Evolutionary conservation across 2,888 invertebrate species (phyloP), one percentile per base, ranked within the genome.

Genomic region (Steinernema carpocapsae): DNA sequence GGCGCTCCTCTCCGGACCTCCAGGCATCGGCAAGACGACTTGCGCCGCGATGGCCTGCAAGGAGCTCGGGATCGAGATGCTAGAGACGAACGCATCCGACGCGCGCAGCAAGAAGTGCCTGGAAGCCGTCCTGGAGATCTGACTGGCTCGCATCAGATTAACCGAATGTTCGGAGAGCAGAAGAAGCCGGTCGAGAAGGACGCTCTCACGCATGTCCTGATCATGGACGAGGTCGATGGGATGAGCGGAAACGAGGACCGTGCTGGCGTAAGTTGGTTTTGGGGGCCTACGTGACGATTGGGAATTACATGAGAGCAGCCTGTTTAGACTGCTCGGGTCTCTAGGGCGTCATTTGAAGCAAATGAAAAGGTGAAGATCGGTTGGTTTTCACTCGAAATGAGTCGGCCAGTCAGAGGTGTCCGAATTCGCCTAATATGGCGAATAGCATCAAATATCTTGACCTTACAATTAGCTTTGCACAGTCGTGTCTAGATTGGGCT

Each of bases 211-310:
- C 94, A 95, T 87, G 94, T 94, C 17, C 89, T 99, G 7, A 91
- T 99, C n/a, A 99, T 99, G 99, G 99, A 99, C 87, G 99, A 99
- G 91, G 97, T 99, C 0, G 99, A 99, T 87, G 99, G 99, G 10
- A 99, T 99, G 97, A 94, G 96, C 0, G 97, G 97, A 1, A 99
- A 97, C 88, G 95, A 99, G 89, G 99, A 99, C 88, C 91, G 99
- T 83, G 97, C 97, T 26, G 99, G 99, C 52, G 91, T 99, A 24
- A 48, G 82, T 75, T 46, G 22, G 6, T 19, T 4, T 72, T n/a
- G n/a, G n/a, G n/a, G n/a, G n/a, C n/a, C n/a, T n/a, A n/a, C n/a
- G n/a, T n/a, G n/a, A n/a, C n/a, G n/a, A n/a, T n/a, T n/a, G n/a
- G n/a, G n/a, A n/a, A n/a, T n/a, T n/a, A n/a, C n/a, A n/a, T n/a